These are phyloP conservation scores for Agrenia bidenticulata DNA, from an alignment of 2,888 invertebrate genomes.

Conservation along the genomic window DNA sequence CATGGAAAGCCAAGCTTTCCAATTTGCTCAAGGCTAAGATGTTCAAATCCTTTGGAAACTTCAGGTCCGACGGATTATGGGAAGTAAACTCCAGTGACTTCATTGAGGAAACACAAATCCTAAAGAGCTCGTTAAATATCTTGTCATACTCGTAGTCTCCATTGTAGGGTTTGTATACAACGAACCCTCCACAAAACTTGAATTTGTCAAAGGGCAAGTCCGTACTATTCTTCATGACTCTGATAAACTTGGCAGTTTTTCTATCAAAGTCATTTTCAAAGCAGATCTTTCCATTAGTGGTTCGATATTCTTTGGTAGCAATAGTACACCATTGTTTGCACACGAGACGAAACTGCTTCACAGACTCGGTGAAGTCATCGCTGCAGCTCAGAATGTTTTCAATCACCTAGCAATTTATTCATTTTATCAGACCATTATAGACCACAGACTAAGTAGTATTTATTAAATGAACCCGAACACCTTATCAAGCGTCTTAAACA, in stretches of 20 bases:
- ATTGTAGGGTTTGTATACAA: conserved; percentile 24
- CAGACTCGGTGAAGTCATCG: conserved; percentile 9
- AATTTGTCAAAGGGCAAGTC: conserved; percentile 27
- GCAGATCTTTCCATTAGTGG: conserved; percentile 16
- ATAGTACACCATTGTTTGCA: conserved; percentile 23
- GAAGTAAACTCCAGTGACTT: conserved; percentile 23
- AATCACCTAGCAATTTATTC: too few relatives aligned
- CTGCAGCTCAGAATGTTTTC: conserved; percentile 21
- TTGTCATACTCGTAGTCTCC: conserved; percentile 20
- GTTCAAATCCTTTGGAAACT: conserved; percentile 21
- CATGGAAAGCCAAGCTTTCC: conserved; percentile 21
- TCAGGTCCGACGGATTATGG: conserved; percentile 24
- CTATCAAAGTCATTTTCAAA: conserved; percentile 29
- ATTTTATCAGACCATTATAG: too few relatives aligned
- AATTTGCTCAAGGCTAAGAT: conserved; percentile 11
- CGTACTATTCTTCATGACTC: conserved; percentile 22
- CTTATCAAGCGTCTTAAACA: too few relatives aligned
- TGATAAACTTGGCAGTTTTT: conserved; percentile 23
- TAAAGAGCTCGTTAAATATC: conserved; percentile 24
- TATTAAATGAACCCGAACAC: too few relatives aligned
- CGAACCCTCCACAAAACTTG: conserved; percentile 28
- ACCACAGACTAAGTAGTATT: too few relatives aligned
- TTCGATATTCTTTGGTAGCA: conserved; percentile 24
- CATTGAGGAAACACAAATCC: conserved; percentile 21
- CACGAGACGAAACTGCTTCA: conserved; percentile 25